Conservation (phyloP, 2,888 invertebrate species). For the Neocrepidodera transversa region DNA sequence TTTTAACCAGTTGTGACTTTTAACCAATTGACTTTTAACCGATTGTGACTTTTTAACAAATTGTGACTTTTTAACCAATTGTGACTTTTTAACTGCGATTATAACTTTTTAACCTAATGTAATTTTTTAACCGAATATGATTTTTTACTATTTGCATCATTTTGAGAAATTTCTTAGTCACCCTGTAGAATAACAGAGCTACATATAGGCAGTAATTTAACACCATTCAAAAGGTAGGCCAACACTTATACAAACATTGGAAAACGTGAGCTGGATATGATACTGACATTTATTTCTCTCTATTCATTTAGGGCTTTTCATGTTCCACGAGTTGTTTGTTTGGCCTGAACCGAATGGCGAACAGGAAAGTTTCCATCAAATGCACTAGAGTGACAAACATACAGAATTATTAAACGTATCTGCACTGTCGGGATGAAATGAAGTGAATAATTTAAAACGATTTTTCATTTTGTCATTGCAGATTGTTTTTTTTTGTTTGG, state of each 20-base stretch:
- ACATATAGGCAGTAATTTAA: slow-evolving; percentile 50
- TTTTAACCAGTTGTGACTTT: too few relatives aligned
- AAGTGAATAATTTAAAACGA: slow-evolving; percentile 5
- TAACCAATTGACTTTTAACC: too few relatives aligned
- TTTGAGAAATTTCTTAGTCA: too few relatives aligned
- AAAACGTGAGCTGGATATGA: slow-evolving; percentile 48
- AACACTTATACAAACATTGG: slow-evolving; percentile 46
- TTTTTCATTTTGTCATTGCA: slow-evolving; percentile 4
- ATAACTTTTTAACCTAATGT: too few relatives aligned
- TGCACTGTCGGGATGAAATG: background rate
- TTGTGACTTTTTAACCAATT: too few relatives aligned
- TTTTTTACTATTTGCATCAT: too few relatives aligned
- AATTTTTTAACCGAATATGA: too few relatives aligned
- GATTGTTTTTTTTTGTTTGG: background rate
- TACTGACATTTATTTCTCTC: slow-evolving; percentile 19
- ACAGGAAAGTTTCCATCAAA: slow-evolving; percentile 5
- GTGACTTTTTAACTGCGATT: too few relatives aligned
- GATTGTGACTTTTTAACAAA: too few relatives aligned
- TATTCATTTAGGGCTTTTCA: slow-evolving; percentile 19
- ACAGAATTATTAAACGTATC: slow-evolving; percentile 5
- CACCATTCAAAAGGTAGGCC: slow-evolving; percentile 45
- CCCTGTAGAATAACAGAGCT: background rate
- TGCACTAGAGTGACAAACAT: background rate
- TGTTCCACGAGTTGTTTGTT: slow-evolving; percentile 18
- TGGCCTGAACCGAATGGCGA: slow-evolving; percentile 1